These are phyloP conservation scores for Drosophila tripunctata DNA, from an alignment of 2,888 invertebrate species.

Conservation along the genomic window DNA sequence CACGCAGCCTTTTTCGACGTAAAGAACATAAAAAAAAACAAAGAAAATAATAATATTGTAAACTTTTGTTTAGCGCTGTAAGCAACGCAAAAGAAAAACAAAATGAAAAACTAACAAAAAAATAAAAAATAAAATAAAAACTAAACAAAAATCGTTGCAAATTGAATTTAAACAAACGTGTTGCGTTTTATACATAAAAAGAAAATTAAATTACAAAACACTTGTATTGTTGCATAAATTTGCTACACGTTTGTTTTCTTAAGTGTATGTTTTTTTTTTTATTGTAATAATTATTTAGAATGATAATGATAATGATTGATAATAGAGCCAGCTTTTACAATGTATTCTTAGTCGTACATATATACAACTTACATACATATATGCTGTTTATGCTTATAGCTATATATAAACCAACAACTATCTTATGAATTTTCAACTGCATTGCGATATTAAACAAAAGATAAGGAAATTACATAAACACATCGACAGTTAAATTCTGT, in stretches of 20 bases:
- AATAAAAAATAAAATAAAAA: constrained; percentile 14
- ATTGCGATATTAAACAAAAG: constrained; percentile 3
- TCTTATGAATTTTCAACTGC: constrained; percentile 22
- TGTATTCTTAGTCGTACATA: constrained; percentile 23
- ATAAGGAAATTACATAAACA: too few species aligned
- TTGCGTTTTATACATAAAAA: not conserved
- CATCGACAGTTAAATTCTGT: not conserved
- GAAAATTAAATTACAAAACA: not conserved
- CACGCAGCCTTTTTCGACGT: constrained; percentile 43
- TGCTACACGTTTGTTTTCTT: not conserved
- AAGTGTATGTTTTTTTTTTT: constrained; percentile 13
- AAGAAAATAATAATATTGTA: constrained; percentile 18
- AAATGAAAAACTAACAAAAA: too few species aligned
- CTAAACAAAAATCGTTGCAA: constrained; percentile 28
- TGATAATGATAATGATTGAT: constrained; percentile 21
- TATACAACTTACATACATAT: not conserved
- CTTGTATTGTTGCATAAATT: too few species aligned
- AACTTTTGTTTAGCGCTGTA: constrained; percentile 4
- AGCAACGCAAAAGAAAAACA: constrained; percentile 11
- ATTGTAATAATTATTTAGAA: not conserved
- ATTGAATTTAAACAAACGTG: constrained; percentile 3
- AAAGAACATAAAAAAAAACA: constrained; percentile 25
- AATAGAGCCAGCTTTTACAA: constrained; percentile 24
- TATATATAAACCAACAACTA: not conserved
- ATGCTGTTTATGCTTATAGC: constrained; percentile 1